Percentiles rank a stretch among this genome's conserved stretches.
These are phyloP conservation scores for Bradypodion pumilum DNA, from an alignment of 2,797 vertebrate genomes.

Conservation along the genomic window DNA sequence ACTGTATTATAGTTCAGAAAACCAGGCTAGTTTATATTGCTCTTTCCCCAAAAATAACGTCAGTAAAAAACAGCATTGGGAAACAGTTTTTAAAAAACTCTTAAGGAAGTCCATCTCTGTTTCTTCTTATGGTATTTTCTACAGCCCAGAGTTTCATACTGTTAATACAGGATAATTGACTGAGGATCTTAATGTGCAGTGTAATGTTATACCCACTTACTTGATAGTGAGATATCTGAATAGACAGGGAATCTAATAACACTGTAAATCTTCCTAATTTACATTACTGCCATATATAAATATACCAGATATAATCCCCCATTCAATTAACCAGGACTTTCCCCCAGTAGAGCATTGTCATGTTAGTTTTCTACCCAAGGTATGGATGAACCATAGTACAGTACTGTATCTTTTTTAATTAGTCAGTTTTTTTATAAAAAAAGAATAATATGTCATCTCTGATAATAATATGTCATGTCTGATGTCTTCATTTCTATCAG, in stretches of 20 bases:
- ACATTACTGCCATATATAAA: background rate
- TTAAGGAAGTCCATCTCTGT: background rate
- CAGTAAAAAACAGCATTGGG: accelerated
- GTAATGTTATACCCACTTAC: background rate
- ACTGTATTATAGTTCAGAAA: accelerated
- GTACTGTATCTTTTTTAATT: background rate
- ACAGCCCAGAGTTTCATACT: background rate
- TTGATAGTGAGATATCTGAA: background rate
- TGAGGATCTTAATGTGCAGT: background rate
- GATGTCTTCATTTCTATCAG: slow-evolving; percentile 8
- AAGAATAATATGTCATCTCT: background rate
- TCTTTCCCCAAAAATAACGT: background rate
- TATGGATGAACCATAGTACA: background rate
- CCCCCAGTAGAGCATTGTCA: background rate
- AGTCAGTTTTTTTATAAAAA: background rate
- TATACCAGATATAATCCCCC: too few relatives aligned
- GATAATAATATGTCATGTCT: background rate
- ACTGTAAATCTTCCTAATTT: background rate
- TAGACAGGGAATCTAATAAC: background rate
- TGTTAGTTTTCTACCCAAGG: background rate
- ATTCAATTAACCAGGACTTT: background rate
- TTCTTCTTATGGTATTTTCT: background rate
- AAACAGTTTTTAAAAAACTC: background rate
- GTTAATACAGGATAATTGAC: background rate
- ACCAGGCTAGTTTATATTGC: background rate